phyloP scores from a whole-genome alignment of 2,113 vertebrate genomes.

The Megatriorchis doriae region DNA sequence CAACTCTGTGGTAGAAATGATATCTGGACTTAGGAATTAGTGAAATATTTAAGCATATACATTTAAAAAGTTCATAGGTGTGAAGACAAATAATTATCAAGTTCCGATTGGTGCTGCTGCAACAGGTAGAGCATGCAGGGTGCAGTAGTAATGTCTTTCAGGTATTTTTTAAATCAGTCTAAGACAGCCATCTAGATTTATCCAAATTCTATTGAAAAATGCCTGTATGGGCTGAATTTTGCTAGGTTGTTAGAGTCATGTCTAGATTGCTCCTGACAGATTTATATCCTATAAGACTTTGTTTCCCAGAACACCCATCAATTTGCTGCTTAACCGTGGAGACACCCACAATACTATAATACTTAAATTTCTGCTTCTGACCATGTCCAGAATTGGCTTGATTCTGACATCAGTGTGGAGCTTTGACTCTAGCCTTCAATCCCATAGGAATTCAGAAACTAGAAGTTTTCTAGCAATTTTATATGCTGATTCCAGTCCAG shows the following conservation, averaged over 20 bases:
- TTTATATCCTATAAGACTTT: background rate
- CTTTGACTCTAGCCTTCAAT: background rate
- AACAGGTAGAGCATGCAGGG: background rate
- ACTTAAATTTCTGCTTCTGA: background rate
- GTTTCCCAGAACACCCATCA: background rate
- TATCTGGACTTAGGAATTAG: background rate
- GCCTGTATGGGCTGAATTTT: background rate
- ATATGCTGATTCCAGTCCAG: background rate
- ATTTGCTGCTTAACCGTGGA: background rate
- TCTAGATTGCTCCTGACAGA: background rate
- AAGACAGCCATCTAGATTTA: background rate
- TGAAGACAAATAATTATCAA: background rate
- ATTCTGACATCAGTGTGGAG: background rate
- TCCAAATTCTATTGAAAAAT: background rate
- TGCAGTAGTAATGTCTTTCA: background rate
- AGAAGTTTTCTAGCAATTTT: background rate
- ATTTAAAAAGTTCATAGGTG: background rate
- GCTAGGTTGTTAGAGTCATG: background rate
- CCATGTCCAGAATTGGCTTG: background rate
- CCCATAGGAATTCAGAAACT: background rate
- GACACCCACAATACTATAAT: background rate
- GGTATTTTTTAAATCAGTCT: background rate
- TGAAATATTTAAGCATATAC: background rate
- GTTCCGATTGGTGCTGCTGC: background rate
- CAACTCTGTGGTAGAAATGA: background rate